phyloP scores from a whole-genome alignment of 2,888 invertebrate species.

The Drepanosiphum platanoidis region DNA sequence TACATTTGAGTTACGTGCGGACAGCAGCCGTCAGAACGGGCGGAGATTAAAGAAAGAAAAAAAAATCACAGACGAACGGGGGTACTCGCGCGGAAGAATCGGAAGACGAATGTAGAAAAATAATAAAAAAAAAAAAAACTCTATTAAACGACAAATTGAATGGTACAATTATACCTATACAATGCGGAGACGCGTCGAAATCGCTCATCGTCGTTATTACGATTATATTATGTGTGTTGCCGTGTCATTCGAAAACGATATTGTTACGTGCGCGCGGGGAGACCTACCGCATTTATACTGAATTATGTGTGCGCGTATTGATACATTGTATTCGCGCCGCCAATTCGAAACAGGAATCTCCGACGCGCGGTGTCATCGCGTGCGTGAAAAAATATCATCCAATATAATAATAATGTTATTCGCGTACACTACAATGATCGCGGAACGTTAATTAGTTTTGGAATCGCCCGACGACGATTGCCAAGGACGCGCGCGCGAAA shows the following conservation, averaged over 20 bases:
- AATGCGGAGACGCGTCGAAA: background rate
- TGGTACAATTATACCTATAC: too few relatives aligned
- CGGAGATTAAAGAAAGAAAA: too few relatives aligned
- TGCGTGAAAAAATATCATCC: slow-evolving; percentile 20
- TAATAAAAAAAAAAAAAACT: too few relatives aligned
- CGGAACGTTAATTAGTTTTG: slow-evolving; percentile 34
- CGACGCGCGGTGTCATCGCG: background rate
- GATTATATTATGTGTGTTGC: background rate
- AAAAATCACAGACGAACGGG: too few relatives aligned
- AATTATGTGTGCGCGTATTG: background rate
- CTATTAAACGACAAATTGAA: too few relatives aligned
- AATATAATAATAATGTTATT: background rate
- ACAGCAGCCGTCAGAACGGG: too few relatives aligned
- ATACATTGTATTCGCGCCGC: slow-evolving; percentile 21
- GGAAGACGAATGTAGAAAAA: too few relatives aligned
- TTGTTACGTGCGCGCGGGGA: background rate
- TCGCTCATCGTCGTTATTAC: background rate
- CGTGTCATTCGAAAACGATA: slow-evolving; percentile 17
- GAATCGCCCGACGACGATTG: slow-evolving; percentile 6
- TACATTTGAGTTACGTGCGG: too few relatives aligned
- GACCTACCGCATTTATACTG: slow-evolving; percentile 21
- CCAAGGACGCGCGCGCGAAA: slow-evolving; percentile 16
- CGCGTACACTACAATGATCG: too few relatives aligned
- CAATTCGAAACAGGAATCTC: slow-evolving; percentile 12
- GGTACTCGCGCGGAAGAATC: too few relatives aligned